Evolutionary conservation across 2,797 vertebrate species (phyloP).

Genomic region (Molothrus aeneus): DNA sequence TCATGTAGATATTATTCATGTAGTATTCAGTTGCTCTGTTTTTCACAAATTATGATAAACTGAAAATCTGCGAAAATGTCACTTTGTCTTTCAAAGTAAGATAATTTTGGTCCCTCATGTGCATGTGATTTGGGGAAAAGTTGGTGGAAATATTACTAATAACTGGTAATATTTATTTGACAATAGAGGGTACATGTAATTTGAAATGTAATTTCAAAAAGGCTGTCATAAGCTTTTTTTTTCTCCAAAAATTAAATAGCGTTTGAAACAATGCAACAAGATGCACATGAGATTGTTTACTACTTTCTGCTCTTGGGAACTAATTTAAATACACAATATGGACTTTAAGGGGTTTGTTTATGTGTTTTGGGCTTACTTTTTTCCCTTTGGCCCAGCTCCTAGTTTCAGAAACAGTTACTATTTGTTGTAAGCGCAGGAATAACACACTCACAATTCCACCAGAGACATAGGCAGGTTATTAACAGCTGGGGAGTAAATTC

Average conservation of each 20-base stretch:
- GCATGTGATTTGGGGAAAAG: not conserved
- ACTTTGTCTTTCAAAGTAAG: not conserved
- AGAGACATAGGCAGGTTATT: not conserved
- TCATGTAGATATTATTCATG: not conserved
- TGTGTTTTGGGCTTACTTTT: not conserved
- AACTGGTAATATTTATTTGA: not conserved
- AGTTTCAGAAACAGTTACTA: slow-evolving; percentile 2
- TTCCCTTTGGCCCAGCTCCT: not conserved
- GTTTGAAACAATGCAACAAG: not conserved
- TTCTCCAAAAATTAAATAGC: not conserved
- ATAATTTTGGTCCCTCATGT: not conserved
- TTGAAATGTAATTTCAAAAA: not conserved
- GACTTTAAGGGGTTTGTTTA: not conserved
- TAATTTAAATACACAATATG: slow-evolving; percentile 14
- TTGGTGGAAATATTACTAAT: not conserved
- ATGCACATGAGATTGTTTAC: not conserved
- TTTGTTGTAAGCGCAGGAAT: not conserved
- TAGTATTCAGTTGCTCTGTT: not conserved
- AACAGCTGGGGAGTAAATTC: slow-evolving; percentile 36
- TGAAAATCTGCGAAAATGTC: not conserved
- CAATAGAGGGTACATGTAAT: not conserved
- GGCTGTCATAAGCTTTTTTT: not conserved
- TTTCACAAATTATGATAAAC: not conserved
- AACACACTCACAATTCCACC: not conserved
- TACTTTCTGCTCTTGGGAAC: not conserved